phyloP scores from a whole-genome alignment of 2,797 vertebrate genomes.

The Sciaenops ocellatus region DNA sequence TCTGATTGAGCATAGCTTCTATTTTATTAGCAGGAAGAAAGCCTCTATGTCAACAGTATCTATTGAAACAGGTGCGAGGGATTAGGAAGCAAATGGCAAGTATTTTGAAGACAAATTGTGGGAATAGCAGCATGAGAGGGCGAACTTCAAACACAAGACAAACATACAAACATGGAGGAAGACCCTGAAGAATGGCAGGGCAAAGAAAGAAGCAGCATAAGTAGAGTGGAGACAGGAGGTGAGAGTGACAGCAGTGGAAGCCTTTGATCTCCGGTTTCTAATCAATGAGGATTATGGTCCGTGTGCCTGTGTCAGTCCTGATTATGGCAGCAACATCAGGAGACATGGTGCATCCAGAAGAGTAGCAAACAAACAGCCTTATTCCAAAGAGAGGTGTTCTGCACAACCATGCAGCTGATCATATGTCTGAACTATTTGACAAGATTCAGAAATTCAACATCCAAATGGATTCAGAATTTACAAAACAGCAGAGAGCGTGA shows the following conservation, averaged over 20 bases:
- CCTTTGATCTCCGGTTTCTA: slow-evolving; percentile 82
- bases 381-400: slow-evolving; percentile 17
- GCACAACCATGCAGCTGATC: slow-evolving; percentile 33
- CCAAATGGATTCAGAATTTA: slow-evolving; percentile 33
- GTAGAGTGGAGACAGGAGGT: slow-evolving; percentile 57
- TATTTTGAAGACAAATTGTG: not conserved
- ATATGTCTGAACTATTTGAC: slow-evolving; percentile 10
- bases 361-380: slow-evolving; percentile 31
- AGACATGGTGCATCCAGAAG: slow-evolving; percentile 50
- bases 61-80: slow-evolving; percentile 12
- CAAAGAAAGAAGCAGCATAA: slow-evolving; percentile 19
- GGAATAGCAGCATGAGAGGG: not conserved
- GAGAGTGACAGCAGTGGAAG: slow-evolving; percentile 77
- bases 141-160: not conserved
- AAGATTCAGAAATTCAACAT: slow-evolving; percentile 15
- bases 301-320: slow-evolving; percentile 71
- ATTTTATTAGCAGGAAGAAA: slow-evolving; percentile 30
- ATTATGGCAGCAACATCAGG: slow-evolving; percentile 65
- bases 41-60: slow-evolving; percentile 1
- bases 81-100: not conserved
- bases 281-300: slow-evolving; percentile 84
- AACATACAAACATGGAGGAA: slow-evolving; percentile 4
- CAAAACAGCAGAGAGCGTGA: slow-evolving; percentile 12
- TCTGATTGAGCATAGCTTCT: slow-evolving; percentile 26
- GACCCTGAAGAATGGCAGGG: slow-evolving; percentile 2